Evolutionary conservation across 2,113 vertebrate genomes (phyloP), one percentile per base, ranked within the genome.

Genomic region (Setophaga kirtlandii): DNA sequence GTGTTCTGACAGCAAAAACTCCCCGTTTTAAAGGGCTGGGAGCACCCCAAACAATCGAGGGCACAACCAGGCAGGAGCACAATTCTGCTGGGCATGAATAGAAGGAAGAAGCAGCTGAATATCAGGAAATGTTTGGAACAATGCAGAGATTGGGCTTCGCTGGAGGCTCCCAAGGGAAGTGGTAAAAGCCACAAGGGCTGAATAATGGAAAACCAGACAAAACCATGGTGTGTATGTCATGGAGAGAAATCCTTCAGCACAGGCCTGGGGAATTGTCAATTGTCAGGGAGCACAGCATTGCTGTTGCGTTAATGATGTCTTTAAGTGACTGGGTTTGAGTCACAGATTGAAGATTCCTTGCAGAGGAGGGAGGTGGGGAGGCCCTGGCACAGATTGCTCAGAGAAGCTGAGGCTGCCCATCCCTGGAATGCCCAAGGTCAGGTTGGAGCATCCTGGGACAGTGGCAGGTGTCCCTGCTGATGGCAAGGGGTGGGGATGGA

Each of bases 21-120:
- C 59, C 20, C 49, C 16, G 31, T 42, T 47, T 70, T 39, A 46
- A 60, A 59, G 70, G 62, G 76, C 16, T 77, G 42, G 84, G 67
- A 87, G 87, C 65, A 59, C 86, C 87, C 70, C 41, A 50, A 83
- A 96, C 92, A 96, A 96, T 93, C 19, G 21, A 73, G 87, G 90
- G 93, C 1, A 0, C 88, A 87, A 31, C 56, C 10, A 2, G 90
- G 88, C 71, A 65, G 84, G 87, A 83, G 93, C 55, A 83, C 67
- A 47, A 83, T 95, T 91, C 90, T 94, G 92, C 93, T 47, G 64
- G 11, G 82, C 89, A 86, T 96, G 91, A 96, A 96, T 95, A 56
- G 91, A 88, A 95, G 94, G 94, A 97, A 94, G 89, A 97, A 94
- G 93, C 79, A 90, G 90, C 94, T 96, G 93, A 96, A 96, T 92